phyloP scores from a whole-genome alignment of 1,140 invertebrate genomes.

The Formica exsecta region DNA sequence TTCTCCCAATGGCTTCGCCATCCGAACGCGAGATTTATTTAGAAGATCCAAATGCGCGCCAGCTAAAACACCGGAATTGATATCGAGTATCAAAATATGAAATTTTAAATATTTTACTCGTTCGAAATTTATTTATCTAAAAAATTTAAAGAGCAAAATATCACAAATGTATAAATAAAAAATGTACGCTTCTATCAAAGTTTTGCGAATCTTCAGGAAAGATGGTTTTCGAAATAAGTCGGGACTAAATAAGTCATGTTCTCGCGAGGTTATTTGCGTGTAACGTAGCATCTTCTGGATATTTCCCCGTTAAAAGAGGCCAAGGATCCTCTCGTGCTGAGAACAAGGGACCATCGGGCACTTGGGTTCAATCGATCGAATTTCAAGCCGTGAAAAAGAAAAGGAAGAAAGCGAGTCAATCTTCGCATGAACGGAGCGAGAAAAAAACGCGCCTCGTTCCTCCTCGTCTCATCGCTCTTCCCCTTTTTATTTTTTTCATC shows the following conservation, averaged over 20 bases:
- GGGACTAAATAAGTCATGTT: conserved; percentile 1
- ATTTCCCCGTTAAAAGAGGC: conserved; percentile 41
- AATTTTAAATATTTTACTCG: not conserved
- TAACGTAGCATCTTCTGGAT: conserved; percentile 9
- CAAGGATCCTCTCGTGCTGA: conserved; percentile 27
- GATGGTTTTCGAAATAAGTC: not conserved
- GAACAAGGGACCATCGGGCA: conserved; percentile 26
- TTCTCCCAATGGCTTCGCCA: not conserved
- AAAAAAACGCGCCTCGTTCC: not conserved
- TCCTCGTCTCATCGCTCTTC: not conserved
- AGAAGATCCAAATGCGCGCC: not conserved
- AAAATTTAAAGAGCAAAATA: not conserved
- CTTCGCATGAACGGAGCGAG: not conserved
- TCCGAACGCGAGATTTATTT: not conserved
- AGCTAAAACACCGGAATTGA: not conserved
- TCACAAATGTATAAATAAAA: no score
- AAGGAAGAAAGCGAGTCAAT: conserved; percentile 25
- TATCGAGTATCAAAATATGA: not conserved
- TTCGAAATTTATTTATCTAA: not conserved
- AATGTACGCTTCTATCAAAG: no score
- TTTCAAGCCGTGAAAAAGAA: conserved; percentile 10
- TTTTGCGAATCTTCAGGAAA: not conserved
- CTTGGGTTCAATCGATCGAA: conserved; percentile 42
- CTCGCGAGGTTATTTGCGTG: conserved; percentile 2
- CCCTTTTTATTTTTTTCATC: no score